Conservation (phyloP, 2,888 invertebrate species). For the Heliothis peltigera region DNA sequence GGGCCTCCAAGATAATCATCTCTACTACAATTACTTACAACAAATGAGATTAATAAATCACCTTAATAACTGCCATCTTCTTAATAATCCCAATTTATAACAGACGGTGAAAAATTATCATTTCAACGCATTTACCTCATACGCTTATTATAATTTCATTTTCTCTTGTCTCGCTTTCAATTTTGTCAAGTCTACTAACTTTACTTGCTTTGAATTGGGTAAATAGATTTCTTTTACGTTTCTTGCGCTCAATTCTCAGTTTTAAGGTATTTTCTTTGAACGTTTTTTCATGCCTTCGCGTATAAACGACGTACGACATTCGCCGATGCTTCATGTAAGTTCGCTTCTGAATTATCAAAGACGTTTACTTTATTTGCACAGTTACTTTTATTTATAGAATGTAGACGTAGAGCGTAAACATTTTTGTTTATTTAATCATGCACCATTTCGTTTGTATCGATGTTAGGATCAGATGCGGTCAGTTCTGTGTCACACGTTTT, state of each 20-base stretch:
- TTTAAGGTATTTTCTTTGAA: slow-evolving; percentile 85
- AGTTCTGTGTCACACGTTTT: slow-evolving; percentile 64
- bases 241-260: slow-evolving; percentile 80
- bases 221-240: slow-evolving; percentile 75
- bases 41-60: slow-evolving; percentile 55
- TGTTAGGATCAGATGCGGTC: slow-evolving; percentile 63
- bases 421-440: slow-evolving; percentile 79
- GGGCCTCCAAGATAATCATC: slow-evolving; percentile 23
- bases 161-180: slow-evolving; percentile 70
- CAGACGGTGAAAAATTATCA: slow-evolving; percentile 52
- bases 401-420: slow-evolving; percentile 81
- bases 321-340: slow-evolving; percentile 88
- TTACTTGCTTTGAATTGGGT: slow-evolving; percentile 77
- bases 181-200: slow-evolving; percentile 72
- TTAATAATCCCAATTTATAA: slow-evolving; percentile 51
- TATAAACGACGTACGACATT: slow-evolving; percentile 80
- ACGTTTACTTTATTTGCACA: slow-evolving; percentile 82
- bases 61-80: slow-evolving; percentile 34
- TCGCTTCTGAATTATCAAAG: slow-evolving; percentile 72
- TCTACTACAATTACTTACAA: slow-evolving; percentile 46
- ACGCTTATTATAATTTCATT: slow-evolving; percentile 75
- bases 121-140: slow-evolving; percentile 69
- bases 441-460: slow-evolving; percentile 83
- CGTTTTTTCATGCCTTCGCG: slow-evolving; percentile 87
- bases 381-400: slow-evolving; percentile 72